These are phyloP conservation scores for Ammodytes marinus DNA, from an alignment of 2,113 vertebrate species.

Conservation along the genomic window DNA sequence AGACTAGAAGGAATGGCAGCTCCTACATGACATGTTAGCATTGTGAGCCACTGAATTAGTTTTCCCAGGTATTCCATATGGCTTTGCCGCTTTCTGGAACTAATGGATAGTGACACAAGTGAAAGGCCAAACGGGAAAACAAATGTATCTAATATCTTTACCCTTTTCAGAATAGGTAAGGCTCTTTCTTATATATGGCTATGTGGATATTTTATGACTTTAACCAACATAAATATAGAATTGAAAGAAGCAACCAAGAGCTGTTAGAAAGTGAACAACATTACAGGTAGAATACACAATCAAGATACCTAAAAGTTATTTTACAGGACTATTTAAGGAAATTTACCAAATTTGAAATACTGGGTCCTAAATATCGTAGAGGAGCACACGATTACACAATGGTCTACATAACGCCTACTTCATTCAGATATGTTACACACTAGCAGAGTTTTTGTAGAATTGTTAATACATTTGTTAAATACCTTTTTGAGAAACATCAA, in stretches of 20 bases:
- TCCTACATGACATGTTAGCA: not conserved
- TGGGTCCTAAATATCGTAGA: not conserved
- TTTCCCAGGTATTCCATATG: not conserved
- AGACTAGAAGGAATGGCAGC: not conserved
- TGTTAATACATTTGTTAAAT: not conserved
- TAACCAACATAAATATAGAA: too few species aligned
- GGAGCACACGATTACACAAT: not conserved
- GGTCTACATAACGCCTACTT: not conserved
- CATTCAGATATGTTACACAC: not conserved
- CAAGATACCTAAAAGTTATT: not conserved
- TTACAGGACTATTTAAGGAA: not conserved
- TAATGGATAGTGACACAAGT: not conserved
- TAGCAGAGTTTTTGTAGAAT: not conserved
- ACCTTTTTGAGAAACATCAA: not conserved
- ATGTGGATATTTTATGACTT: too few species aligned
- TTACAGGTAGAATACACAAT: not conserved
- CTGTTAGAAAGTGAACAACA: not conserved
- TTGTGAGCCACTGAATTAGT: not conserved
- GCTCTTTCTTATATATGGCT: too few species aligned
- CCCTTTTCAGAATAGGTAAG: not conserved
- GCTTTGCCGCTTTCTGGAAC: not conserved
- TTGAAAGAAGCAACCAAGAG: not conserved
- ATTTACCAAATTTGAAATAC: not conserved
- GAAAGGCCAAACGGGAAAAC: not conserved
- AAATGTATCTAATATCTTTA: not conserved